Evolutionary conservation across 64 coral and sea anemone species (phyloP).

Genomic region (Montipora sp.): DNA sequence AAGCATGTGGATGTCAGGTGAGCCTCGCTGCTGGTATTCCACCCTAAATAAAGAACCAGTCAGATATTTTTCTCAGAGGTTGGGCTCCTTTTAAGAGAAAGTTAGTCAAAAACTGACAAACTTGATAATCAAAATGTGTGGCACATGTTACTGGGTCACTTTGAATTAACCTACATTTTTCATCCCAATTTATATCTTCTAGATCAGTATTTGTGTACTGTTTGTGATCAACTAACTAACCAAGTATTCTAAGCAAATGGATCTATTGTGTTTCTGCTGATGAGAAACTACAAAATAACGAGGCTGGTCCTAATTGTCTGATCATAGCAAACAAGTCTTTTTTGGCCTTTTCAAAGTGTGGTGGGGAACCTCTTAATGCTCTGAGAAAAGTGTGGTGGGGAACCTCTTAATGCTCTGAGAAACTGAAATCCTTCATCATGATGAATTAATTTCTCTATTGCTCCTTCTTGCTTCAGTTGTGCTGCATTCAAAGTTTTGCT

Average conservation of each 20-base stretch:
- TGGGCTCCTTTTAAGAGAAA: constrained; percentile 38
- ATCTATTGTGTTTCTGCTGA: constrained; percentile 75
- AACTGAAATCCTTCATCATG: constrained; percentile 13
- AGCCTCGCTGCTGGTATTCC: no score
- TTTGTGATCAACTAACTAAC: constrained; percentile 10
- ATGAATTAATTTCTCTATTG: constrained; percentile 28
- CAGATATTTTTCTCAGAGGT: constrained; percentile 53
- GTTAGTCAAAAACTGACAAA: constrained; percentile 38
- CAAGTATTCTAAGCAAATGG: constrained; percentile 33
- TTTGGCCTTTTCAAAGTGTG: not conserved
- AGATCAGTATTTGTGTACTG: not conserved
- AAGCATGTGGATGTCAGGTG: no score
- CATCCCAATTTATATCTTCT: constrained; percentile 50
- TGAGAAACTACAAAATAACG: constrained; percentile 73
- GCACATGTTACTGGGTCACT: constrained; percentile 55
- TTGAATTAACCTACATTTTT: constrained; percentile 45
- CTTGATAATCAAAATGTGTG: constrained; percentile 57
- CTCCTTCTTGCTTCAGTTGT: constrained; percentile 33
- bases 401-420: not conserved
- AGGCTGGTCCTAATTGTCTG: constrained; percentile 65
- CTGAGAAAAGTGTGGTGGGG: not conserved
- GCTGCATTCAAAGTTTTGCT: constrained; percentile 13
- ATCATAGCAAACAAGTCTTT: constrained; percentile 91
- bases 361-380: not conserved
- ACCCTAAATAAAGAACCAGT: constrained; percentile 7